Evolutionary conservation across 1,140 invertebrate species (phyloP).

Genomic region (Macrobrachium rosenbergii): DNA sequence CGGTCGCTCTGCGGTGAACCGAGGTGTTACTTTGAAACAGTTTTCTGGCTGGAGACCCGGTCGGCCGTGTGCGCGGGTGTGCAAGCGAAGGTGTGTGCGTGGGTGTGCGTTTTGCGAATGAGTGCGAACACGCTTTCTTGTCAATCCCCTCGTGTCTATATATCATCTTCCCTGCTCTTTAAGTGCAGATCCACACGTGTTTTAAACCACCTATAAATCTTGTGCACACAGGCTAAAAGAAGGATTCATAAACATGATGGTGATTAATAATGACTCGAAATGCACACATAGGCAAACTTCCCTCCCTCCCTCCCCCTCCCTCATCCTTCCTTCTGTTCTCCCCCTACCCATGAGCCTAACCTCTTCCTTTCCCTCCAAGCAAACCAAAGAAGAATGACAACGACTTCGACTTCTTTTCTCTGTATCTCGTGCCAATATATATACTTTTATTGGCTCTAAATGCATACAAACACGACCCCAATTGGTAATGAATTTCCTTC

Average conservation of each 20-base stretch:
- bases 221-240: background rate
- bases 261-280: background rate
- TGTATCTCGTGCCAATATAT: background rate
- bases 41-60: no score
- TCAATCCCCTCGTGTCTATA: slow-evolving; percentile 6
- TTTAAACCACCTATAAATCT: no score
- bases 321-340: background rate
- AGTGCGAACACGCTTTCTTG: slow-evolving; percentile 23
- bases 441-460: no score
- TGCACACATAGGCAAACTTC: background rate
- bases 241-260: background rate
- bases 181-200: no score
- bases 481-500: no score
- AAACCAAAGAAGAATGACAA: background rate
- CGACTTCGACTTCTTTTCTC: background rate
- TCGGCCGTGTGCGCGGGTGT: no score
- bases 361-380: background rate
- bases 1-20: no score
- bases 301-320: background rate
- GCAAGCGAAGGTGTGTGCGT: background rate
- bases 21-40: no score
- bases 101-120: slow-evolving; percentile 33
- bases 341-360: background rate
- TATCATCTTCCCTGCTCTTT: no score
- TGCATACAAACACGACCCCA: no score